Percentiles rank a stretch among this genome's conserved stretches.
Conservation (phyloP, 2,888 invertebrate genomes). For the Ochropacha duplaris region DNA sequence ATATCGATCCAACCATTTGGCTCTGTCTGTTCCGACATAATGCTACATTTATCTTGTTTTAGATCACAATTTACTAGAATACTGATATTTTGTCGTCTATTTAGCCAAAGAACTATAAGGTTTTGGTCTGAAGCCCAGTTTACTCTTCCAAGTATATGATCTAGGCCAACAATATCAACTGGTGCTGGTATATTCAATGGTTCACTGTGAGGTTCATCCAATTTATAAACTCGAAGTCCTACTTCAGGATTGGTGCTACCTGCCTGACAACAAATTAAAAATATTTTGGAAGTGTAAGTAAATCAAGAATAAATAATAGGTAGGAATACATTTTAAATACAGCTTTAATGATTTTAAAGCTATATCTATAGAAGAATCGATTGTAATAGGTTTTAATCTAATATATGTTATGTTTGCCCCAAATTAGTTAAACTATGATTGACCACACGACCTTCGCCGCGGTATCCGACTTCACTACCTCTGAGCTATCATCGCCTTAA, state of each 20-base stretch:
- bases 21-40: conserved; percentile 74
- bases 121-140: conserved; percentile 88
- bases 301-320: neutral
- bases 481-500: too few relatives aligned
- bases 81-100: conserved; percentile 91
- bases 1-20: conserved; percentile 88
- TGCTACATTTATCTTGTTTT: conserved; percentile 61
- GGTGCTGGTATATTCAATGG: conserved; percentile 79
- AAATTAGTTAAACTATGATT: too few relatives aligned
- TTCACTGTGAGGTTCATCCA: conserved; percentile 46
- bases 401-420: too few relatives aligned
- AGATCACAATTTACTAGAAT: conserved; percentile 84
- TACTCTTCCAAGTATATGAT: conserved; percentile 87
- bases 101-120: conserved; percentile 90
- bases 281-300: neutral
- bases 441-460: too few relatives aligned
- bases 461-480: too few relatives aligned
- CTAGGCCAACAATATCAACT: conserved; percentile 78
- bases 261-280: conserved; percentile 71
- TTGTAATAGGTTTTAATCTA: too few relatives aligned
- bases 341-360: too few relatives aligned
- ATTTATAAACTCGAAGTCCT: conserved; percentile 84
- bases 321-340: too few relatives aligned
- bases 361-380: too few relatives aligned
- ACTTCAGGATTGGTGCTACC: conserved; percentile 90